Base-by-base conservation (phyloP, 2,888 invertebrate species). In the Piscicola geometra region DNA sequence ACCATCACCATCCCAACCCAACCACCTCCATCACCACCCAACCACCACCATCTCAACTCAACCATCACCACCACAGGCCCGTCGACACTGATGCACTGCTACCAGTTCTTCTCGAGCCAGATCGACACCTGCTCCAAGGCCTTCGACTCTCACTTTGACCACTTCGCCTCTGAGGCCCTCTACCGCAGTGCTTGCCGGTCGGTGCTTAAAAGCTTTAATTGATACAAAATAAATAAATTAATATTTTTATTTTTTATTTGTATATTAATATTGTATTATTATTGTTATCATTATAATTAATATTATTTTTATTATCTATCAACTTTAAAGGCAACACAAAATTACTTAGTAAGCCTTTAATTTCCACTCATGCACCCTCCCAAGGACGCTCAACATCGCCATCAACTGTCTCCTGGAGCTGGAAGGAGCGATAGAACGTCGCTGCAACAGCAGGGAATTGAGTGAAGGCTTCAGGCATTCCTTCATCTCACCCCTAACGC, bases 41-140 rank as follows among this genome's bases (percentile, higher is more conserved):
- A n/a, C n/a, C n/a, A 21, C 50, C 50, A 47, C 21, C 9, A 47
- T 47, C 21, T 47, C 50, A 47, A 47, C 21, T 47, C 12, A 47
- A 47, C 50, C 50, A 47, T 47, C 50, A 47, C 9, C 50, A 9
- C 21, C 41, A 3, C 60, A 56, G 60, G 60, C 3, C n/a, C 60
- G 5, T 56, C 25, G 9, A 18, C 60, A 5, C n/a, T 56, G 60
- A n/a, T 56, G 5, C 60, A 56, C 25, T 56, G 60, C n/a, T 56
- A 56, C 60, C 60, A 56, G 60, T 25, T 15, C 60, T 56, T 56
- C 60, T n/a, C n/a, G n/a, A 56, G 60, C 9, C 60, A 56, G n/a
- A 56, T 56, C 60, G 60, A 56, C 25, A 56, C 60, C n/a, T 56
- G 60, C n/a, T 56, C 60, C 21, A 21, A 56, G 60, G 60, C 60